Base-by-base conservation (phyloP, 2,888 invertebrate species). In the Andrena dorsata region DNA sequence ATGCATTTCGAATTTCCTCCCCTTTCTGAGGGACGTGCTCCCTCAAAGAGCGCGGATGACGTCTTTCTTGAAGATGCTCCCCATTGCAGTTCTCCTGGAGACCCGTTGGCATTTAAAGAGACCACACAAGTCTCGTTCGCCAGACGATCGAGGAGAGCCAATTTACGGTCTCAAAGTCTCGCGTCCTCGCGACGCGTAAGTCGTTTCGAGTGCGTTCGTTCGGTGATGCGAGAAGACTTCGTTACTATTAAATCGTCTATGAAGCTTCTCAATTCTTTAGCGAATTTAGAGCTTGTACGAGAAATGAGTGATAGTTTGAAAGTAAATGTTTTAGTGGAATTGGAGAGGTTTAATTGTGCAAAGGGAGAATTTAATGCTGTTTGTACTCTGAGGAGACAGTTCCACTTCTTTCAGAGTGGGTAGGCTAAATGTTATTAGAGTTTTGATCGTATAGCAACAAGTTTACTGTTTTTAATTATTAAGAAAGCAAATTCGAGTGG, bases 1-100 rank as follows among this genome's bases (percentile, higher is more conserved):
- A 86, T 86, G 84, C 84, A 80, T 82, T 82, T 86, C 76, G 76
- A 84, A 80, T 76, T 76, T 65, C 28, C 64, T 61, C 61, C 32
- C 7, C 56, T 20, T 53, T 13, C 51, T 20, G 7, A 13, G 66
- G 4, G n/a, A 71, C 23, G 13, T 49, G 41, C 3, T 13, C 53
- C 7, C 26, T 60, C 58, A 81, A 71, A 71, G 82, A n/a, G 8
- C 41, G 56, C 56, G 53, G 35, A 4, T 26, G 26, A 61, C 26
- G 53, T 79, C 51, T 84, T 49, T 66, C 53, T 13, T 49, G 23
- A 28, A 69, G 53, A 8, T 3, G 69, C 13, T 16, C 28, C 51
- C 26, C 47, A 20, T 64, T 16, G 47, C 7, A 26, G 32, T 63
- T 35, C 63, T 10, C 26, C 3, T 13, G 41, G 13, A 65, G 2